Evolutionary conservation across 2,797 vertebrate species (phyloP).

Genomic region (Odontamblyopus lacepedii): DNA sequence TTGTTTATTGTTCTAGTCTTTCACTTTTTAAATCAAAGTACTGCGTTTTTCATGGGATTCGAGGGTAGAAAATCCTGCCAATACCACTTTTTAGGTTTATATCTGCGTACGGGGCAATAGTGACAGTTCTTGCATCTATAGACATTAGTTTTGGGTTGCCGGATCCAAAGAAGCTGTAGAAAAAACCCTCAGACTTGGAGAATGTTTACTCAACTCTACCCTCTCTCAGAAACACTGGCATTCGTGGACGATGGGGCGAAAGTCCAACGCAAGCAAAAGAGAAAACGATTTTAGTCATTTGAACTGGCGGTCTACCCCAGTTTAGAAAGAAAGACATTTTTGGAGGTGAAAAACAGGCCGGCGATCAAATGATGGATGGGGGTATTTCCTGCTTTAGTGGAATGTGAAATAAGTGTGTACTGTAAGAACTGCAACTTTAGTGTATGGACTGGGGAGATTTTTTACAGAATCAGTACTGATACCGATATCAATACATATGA

Average conservation of each 20-base stretch:
- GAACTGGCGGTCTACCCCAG: constrained; percentile 39
- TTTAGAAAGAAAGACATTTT: constrained; percentile 40
- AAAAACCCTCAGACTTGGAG: constrained; percentile 26
- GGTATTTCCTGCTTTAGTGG: constrained; percentile 68
- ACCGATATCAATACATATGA: not conserved
- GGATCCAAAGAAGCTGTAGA: constrained; percentile 22
- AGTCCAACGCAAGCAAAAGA: constrained; percentile 45
- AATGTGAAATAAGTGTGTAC: constrained; percentile 47
- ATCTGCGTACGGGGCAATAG: not conserved
- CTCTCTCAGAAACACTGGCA: constrained; percentile 49
- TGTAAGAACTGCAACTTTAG: not conserved
- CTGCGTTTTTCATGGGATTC: not conserved
- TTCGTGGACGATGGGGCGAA: constrained; percentile 39
- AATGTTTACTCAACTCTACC: constrained; percentile 59
- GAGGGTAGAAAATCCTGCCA: constrained; percentile 1
- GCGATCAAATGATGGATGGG: constrained; percentile 54
- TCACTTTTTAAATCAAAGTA: constrained; percentile 14
- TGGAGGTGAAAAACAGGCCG: not conserved
- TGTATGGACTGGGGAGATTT: not conserved
- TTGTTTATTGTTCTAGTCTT: not conserved
- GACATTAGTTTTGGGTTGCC: not conserved
- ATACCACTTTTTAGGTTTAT: not conserved
- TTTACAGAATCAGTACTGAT: not conserved
- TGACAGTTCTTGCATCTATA: not conserved
- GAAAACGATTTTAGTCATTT: constrained; percentile 58